These are phyloP conservation scores for Aegithalos caudatus DNA, from an alignment of 2,113 vertebrate genomes.

Conservation along the genomic window DNA sequence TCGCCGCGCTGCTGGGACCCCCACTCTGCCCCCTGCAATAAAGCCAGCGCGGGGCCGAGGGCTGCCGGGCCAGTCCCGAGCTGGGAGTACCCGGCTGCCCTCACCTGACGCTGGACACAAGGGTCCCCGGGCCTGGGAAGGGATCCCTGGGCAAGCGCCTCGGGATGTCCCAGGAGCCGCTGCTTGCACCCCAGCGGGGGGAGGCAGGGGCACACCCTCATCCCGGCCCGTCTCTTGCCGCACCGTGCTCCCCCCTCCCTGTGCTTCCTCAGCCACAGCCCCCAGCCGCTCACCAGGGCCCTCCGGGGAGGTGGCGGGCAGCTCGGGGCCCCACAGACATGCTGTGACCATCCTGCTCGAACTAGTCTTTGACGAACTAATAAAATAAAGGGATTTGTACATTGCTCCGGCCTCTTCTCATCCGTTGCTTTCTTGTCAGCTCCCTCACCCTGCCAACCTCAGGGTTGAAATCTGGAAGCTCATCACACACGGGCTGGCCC, in stretches of 20 bases:
- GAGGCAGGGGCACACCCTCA: background rate
- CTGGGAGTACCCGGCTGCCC: background rate
- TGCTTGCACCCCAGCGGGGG: background rate
- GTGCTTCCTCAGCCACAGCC: background rate
- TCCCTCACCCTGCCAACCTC: background rate
- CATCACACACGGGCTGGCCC: background rate
- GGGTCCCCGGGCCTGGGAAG: background rate
- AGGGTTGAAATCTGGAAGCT: background rate
- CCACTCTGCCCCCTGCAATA: slow-evolving; percentile 27
- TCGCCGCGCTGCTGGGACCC: background rate
- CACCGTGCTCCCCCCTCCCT: background rate
- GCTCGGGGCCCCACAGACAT: slow-evolving; percentile 45
- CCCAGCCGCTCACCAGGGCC: background rate
- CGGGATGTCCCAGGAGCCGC: background rate
- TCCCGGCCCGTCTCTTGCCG: background rate
- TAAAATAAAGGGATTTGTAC: slow-evolving; percentile 73
- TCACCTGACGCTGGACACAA: background rate
- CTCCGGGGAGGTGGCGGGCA: background rate
- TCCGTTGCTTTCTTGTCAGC: background rate
- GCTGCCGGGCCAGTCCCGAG: background rate
- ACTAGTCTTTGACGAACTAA: slow-evolving; percentile 69
- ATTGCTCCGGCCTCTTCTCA: slow-evolving; percentile 30
- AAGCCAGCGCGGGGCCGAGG: background rate
- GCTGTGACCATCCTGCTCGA: slow-evolving; percentile 71
- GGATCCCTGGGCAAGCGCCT: background rate